Conservation (phyloP, 1,140 invertebrate genomes). For the Paralvinella palmiformis region DNA sequence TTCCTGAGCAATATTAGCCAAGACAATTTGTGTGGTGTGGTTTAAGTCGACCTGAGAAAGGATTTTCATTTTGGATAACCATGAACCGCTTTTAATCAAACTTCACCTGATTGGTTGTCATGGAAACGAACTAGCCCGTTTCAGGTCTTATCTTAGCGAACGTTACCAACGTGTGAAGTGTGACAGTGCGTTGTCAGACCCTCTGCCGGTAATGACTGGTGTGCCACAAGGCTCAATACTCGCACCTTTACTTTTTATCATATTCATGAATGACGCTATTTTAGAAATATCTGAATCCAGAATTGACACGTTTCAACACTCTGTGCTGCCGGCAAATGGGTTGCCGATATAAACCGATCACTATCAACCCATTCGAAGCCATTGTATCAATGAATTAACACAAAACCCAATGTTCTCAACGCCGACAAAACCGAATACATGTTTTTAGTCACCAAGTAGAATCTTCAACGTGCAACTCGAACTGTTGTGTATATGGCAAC, state of each 20-base stretch:
- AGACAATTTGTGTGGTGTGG: neutral
- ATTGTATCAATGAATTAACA: neutral
- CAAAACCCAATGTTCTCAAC: too few species aligned
- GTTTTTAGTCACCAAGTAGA: neutral
- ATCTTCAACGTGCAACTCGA: neutral
- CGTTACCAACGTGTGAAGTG: too few species aligned
- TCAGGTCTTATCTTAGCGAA: neutral
- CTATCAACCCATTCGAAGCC: neutral
- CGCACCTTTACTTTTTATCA: neutral
- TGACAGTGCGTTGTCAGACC: too few species aligned
- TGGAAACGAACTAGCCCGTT: neutral
- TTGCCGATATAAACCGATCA: neutral
- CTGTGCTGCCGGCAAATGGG: neutral
- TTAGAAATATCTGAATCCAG: neutral
- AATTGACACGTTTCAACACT: neutral
- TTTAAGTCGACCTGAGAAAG: neutral
- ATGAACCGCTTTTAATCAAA: neutral
- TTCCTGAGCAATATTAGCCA: neutral
- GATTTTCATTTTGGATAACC: constrained; percentile 1
- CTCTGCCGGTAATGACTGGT: too few species aligned
- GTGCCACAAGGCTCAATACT: too few species aligned
- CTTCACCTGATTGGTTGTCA: neutral
- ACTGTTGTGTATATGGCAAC: too few species aligned
- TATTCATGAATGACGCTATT: neutral
- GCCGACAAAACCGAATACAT: neutral